Base-by-base conservation (phyloP, 1,140 invertebrate genomes). In the Archivesica marissinica region DNA sequence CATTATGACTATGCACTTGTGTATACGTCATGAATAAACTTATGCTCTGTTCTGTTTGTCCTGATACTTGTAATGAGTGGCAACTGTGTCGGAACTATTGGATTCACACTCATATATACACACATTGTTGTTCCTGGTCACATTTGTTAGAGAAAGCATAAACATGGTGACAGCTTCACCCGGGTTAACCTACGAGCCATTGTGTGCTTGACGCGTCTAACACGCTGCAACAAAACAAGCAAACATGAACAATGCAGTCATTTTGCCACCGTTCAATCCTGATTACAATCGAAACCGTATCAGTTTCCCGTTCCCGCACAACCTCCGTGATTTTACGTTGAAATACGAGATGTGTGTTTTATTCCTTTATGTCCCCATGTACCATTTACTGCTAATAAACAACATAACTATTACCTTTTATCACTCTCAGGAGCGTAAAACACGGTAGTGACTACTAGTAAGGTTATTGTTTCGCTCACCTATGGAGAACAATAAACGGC, bases 301-400 rank as follows among this genome's bases (percentile, higher is more conserved):
- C 68, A n/a, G 13, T 72, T 72, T 72, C 39, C 68, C 20, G 68
- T 1, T 44, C 13, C 68, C 20, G 39, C 15, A 28, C 68, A 11
- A 44, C 9, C 39, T 17, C 7, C n/a, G 28, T 50, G 44, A 33
- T 72, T 72, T 72, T 72, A 25, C 20, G 68, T 50, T 72, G 68
- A 72, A 72, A 72, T 72, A 2, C 25, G 68, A 72, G 41, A 72
- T 30, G 39, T 72, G 68, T 76, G 28, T 56, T 76, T 76, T 52
- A n/a, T 76, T n/a, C 50, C 30, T 56, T 38, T 54, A 56, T 52
- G 38, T 76, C 74, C 23, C 44, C 44, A 33, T 56, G 74, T 76
- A 76, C 50, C 74, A 76, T 76, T 76, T 76, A 59, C 44, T 76
- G 74, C 44, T 56, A 76, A 76, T 76, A 76, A 76, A 76, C 74